Evolutionary conservation across 2,797 vertebrate species (phyloP), one percentile per base, ranked within the genome.

Genomic region (Chrysolophus pictus): DNA sequence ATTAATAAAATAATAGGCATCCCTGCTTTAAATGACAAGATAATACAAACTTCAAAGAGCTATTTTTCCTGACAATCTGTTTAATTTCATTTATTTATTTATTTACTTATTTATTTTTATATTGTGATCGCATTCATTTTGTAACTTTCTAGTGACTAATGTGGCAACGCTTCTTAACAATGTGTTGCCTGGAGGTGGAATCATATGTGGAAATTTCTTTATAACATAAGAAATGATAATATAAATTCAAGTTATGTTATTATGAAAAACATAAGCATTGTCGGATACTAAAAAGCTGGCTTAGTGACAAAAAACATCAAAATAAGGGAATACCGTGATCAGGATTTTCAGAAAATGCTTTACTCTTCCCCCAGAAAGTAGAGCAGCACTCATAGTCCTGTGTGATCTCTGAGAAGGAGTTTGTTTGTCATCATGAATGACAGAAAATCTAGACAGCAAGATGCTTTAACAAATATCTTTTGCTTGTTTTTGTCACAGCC

Each of bases 371-470:
- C 44, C 28, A 29, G 49, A 53, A 84, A 29, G 41, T 8, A 58
- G 35, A 63, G n/a, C 13, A 86, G n/a, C 5, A 6, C 31, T 41
- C 21, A 35, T 1, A 0, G 35, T 31, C 44, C 11, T 0, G 0
- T 39, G 55, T 0, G 0, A 11, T 59, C 14, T 53, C 37, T 28
- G n/a, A 73, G 51, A 5, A 51, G 42, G 24, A 69, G 9, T 59
- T 78, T 69, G 9, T 59, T 78, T 69, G 39, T 78, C n/a, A 37
- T 0, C 0, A 55, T 12, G 10, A 12, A 62, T 91, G 46, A 46
- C 31, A 39, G 41, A 87, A 87, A 84, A n/a, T 7, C 23, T 67
- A 62, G 62, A 46, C 17, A 55, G 11, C n/a, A 81, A 58, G 11
- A 14, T 72, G 3, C 35, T 75, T 70, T 69, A 72, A 56, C 42